phyloP scores from a whole-genome alignment of 1,140 invertebrate species.

The Leptinotarsa defecta region DNA sequence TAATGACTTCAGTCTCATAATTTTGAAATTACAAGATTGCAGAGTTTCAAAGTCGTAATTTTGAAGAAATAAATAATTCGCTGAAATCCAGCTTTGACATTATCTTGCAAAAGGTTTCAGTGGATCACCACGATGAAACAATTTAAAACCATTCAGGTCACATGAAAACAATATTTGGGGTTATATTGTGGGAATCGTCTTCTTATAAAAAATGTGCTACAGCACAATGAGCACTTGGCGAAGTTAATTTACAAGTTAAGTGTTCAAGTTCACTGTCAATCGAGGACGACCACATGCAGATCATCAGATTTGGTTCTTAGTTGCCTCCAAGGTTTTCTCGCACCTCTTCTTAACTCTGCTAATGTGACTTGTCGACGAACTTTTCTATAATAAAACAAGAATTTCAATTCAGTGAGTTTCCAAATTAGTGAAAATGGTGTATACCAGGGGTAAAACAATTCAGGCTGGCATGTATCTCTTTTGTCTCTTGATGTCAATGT shows the following conservation, averaged over 20 bases:
- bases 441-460: too few relatives aligned
- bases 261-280: slow-evolving; percentile 46
- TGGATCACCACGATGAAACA: background rate
- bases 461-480: too few relatives aligned
- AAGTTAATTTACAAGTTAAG: slow-evolving; percentile 34
- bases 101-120: too few relatives aligned
- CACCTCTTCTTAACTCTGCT: slow-evolving; percentile 82
- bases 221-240: slow-evolving; percentile 43
- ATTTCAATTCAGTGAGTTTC: too few relatives aligned
- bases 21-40: too few relatives aligned
- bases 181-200: slow-evolving; percentile 17
- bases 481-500: too few relatives aligned
- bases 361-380: slow-evolving; percentile 78
- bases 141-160: background rate
- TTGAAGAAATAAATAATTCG: too few relatives aligned
- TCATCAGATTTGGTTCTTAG: slow-evolving; percentile 58
- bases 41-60: too few relatives aligned
- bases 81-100: too few relatives aligned
- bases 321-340: slow-evolving; percentile 87
- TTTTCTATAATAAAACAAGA: slow-evolving; percentile 67
- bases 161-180: background rate
- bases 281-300: slow-evolving; percentile 52
- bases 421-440: too few relatives aligned
- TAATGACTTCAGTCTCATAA: too few relatives aligned
- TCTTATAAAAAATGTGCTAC: slow-evolving; percentile 35